Percentiles rank a stretch among this genome's conserved stretches.
Conservation (phyloP, 2,797 vertebrate species). For the Neostethus bicornis region DNA sequence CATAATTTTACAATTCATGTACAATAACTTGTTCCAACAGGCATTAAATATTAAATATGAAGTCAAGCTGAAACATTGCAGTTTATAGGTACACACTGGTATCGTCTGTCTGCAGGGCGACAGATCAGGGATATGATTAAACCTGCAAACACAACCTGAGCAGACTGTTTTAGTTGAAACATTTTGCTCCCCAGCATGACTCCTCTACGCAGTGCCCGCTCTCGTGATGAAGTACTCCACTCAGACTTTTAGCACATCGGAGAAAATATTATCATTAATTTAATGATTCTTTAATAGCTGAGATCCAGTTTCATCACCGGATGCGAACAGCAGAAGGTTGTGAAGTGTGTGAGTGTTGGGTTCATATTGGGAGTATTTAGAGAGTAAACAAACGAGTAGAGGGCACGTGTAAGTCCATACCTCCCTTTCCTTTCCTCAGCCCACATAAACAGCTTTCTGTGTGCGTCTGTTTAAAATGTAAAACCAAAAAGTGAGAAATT, state of each 20-base stretch:
- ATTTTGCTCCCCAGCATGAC: no score
- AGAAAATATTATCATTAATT: slow-evolving; percentile 65
- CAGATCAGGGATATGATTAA: no score
- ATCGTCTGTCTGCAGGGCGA: no score
- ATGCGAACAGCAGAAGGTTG: slow-evolving; percentile 14
- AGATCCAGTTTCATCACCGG: slow-evolving; percentile 48
- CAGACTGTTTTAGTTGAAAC: no score
- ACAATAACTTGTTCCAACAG: no score
- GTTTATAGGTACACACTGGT: no score
- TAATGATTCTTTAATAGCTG: slow-evolving; percentile 37
- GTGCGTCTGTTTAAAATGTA: slow-evolving; percentile 64
- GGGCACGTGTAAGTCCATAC: slow-evolving; percentile 51
- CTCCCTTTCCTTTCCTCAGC: slow-evolving; percentile 23
- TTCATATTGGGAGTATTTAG: slow-evolving; percentile 65
- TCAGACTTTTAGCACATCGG: slow-evolving; percentile 40
- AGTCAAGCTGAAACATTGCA: no score
- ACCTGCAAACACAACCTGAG: no score
- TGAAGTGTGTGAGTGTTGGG: slow-evolving; percentile 24
- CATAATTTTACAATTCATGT: no score
- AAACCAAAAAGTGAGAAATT: slow-evolving; percentile 63
- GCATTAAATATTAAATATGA: no score
- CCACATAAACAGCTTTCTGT: slow-evolving; percentile 49
- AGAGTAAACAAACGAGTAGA: slow-evolving; percentile 62
- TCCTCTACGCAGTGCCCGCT: slow-evolving; percentile 1
- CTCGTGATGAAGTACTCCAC: slow-evolving; percentile 25